Evolutionary conservation across 2,888 invertebrate genomes (phyloP).

Genomic region (Ischnus inquisitorius): DNA sequence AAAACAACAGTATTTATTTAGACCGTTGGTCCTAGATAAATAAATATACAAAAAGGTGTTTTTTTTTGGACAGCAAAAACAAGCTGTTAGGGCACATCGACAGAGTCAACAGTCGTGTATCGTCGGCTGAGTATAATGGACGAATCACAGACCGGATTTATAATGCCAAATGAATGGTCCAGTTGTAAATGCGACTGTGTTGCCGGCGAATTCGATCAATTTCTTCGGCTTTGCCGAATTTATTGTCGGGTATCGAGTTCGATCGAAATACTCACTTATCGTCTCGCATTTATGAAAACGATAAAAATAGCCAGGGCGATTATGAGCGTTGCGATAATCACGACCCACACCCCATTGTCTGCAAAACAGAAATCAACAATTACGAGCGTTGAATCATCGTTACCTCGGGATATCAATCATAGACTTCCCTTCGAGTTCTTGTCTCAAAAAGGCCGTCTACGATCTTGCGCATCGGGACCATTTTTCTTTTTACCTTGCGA

Average conservation of each 20-base stretch:
- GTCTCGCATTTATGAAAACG: background rate
- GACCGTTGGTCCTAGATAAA: background rate
- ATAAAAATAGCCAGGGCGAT: background rate
- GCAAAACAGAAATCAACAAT: background rate
- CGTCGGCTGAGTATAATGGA: background rate
- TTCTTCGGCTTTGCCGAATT: background rate
- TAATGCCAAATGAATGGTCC: too few species aligned
- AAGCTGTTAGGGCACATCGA: background rate
- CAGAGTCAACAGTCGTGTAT: background rate
- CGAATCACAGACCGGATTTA: too few species aligned
- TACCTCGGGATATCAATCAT: background rate
- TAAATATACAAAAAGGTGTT: background rate
- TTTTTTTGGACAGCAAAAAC: background rate
- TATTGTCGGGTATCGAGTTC: background rate
- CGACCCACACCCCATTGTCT: background rate
- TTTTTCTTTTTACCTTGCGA: background rate
- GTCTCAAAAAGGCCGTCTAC: background rate
- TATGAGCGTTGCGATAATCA: background rate
- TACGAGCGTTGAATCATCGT: background rate
- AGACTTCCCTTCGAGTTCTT: background rate
- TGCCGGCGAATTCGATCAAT: too few species aligned
- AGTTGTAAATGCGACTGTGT: too few species aligned
- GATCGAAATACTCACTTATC: background rate
- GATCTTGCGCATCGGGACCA: background rate
- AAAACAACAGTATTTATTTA: constrained; percentile 1